Percentiles rank a stretch among this genome's conserved stretches.
These are phyloP conservation scores for Thunnus maccoyii DNA, from an alignment of 2,113 vertebrate species.

Conservation along the genomic window DNA sequence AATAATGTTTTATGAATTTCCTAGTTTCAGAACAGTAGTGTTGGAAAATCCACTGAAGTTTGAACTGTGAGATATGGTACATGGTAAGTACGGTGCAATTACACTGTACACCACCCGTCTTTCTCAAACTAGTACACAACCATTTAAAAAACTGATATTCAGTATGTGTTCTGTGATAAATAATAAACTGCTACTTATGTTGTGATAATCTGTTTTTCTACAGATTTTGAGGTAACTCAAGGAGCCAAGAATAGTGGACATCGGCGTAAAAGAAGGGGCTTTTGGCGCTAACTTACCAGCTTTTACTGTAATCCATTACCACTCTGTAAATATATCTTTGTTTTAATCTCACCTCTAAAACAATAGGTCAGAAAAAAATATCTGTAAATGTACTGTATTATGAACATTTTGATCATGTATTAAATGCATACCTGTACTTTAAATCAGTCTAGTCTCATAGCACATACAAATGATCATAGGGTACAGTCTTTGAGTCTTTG, in stretches of 20 bases:
- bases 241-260: not conserved
- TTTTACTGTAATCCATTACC: slow-evolving; percentile 43
- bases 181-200: too few species aligned
- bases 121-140: too few species aligned
- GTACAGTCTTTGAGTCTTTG: slow-evolving; percentile 7
- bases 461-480: slow-evolving; percentile 21
- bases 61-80: slow-evolving; percentile 55
- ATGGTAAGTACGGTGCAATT: slow-evolving; percentile 20
- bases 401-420: not conserved
- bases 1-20: slow-evolving; percentile 17
- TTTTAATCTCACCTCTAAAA: slow-evolving; percentile 43
- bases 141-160: too few species aligned
- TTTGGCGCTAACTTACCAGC: slow-evolving; percentile 4
- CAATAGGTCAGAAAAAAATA: slow-evolving; percentile 6
- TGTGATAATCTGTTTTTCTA: too few species aligned
- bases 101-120: not conserved
- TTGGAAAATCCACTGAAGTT: slow-evolving; percentile 83
- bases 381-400: slow-evolving; percentile 24
- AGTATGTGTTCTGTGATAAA: too few species aligned
- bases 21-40: slow-evolving; percentile 65
- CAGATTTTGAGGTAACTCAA: slow-evolving; percentile 26
- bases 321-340: slow-evolving; percentile 59
- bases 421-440: slow-evolving; percentile 1
- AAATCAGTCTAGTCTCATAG: slow-evolving; percentile 23
- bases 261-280: not conserved